phyloP scores from a whole-genome alignment of 2,888 invertebrate genomes.

The Trichogramma dendrolimi region DNA sequence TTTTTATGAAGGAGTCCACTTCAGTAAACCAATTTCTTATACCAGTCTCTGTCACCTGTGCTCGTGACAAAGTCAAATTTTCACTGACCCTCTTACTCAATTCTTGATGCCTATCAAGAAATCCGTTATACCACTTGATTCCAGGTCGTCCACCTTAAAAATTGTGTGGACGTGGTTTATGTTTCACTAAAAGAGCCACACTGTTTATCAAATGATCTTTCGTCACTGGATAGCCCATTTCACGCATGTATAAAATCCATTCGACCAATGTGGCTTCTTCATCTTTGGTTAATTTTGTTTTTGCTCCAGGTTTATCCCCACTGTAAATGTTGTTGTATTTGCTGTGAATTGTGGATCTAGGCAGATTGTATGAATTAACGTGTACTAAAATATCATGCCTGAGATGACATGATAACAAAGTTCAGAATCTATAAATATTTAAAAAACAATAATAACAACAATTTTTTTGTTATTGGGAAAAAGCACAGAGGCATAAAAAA shows the following conservation, averaged over 20 bases:
- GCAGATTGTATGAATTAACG: too few species aligned
- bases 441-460: too few species aligned
- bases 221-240: background rate
- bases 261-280: background rate
- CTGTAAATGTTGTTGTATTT: too few species aligned
- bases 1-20: background rate
- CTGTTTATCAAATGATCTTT: background rate
- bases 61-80: background rate
- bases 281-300: background rate
- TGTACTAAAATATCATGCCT: too few species aligned
- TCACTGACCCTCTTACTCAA: background rate
- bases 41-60: background rate
- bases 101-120: background rate
- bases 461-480: too few species aligned
- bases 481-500: too few species aligned
- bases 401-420: too few species aligned
- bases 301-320: background rate
- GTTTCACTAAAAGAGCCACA: background rate
- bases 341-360: too few species aligned
- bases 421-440: too few species aligned
- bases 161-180: background rate
- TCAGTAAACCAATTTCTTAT: background rate
- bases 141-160: background rate
- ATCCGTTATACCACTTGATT: background rate
- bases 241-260: background rate